phyloP scores from a whole-genome alignment of 1,140 invertebrate genomes.

The Caenorhabditis elegans region WBcel235 BX284602.5:11664001-11664500 shows the following conservation, averaged over 20 bases:
- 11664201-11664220: background rate
- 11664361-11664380: background rate
- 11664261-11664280: background rate
- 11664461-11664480: background rate
- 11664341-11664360: background rate
- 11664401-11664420: background rate
- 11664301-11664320: background rate
- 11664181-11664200: background rate
- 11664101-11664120: background rate
- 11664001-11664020: background rate
- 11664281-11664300: background rate
- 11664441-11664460: background rate
- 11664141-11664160: background rate
- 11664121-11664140: background rate
- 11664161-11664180: background rate
- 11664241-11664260: background rate
- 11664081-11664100: constrained; percentile 3
- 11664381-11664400: background rate
- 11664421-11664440: background rate
- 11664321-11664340: background rate
- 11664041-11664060: constrained; percentile 23
- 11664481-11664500: background rate
- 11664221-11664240: background rate
- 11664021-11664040: constrained; percentile 27
- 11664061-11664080: background rate